Base-by-base conservation (phyloP, 2,888 invertebrate genomes). In the Perdita meconis region DNA sequence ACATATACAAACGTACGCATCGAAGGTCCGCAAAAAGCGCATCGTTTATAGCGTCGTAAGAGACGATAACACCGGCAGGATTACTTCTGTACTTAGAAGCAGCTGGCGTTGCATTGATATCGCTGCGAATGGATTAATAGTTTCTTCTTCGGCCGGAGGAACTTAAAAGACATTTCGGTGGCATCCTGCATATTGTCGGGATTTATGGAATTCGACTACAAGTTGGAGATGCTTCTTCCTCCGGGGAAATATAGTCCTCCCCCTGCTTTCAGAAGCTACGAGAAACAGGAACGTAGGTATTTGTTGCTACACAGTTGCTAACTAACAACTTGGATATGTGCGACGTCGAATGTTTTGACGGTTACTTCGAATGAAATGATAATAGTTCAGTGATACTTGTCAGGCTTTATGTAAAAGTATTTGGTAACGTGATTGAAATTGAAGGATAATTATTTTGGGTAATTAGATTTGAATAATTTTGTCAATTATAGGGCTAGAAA, bases 121-220 rank as follows among this genome's bases (percentile, higher is more conserved):
- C 44, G 47, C 66, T 51, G 61, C 53, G 55, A 84, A 78, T 57
- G 82, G 80, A 84, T 84, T 82, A 84, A 84, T 76, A 78, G 69
- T 81, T 75, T 78, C 71, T 76, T 74, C 69, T 55, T 60, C n/a
- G 67, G 81, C 72, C 72, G 59, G 60, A 38, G 22, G n/a, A 51
- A 24, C 40, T 50, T 34, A 42, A 50, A 59, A 34, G 74, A 51
- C 61, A 30, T 44, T 50, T 24, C 61, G n/a, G 53, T 22, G 72
- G 68, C 70, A 60, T 59, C 40, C 63, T 24, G n/a, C n/a, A 59
- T 64, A 64, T 65, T 60, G 69, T 56, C 34, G 47, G 60, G 55
- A 61, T 66, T 64, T 42, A 34, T 59, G n/a, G 51, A 55, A 66
- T 78, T 77, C 78, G 75, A 73, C 80, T 65, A 67, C 16, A 16